Evolutionary conservation across 2,888 invertebrate species (phyloP).

Genomic region (Noctua comes): DNA sequence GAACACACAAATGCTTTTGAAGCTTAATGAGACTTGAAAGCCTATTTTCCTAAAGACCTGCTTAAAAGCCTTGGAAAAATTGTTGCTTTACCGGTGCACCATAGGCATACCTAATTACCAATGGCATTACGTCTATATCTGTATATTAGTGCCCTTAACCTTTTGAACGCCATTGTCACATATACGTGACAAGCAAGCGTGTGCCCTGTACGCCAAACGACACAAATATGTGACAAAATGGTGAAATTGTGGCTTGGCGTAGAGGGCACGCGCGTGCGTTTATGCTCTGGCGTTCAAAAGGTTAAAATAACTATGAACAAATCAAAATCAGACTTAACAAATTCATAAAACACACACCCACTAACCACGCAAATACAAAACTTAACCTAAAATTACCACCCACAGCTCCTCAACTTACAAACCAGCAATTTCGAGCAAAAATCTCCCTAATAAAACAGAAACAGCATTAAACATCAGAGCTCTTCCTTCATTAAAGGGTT

Average conservation of each 20-base stretch:
- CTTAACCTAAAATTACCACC: slow-evolving; percentile 23
- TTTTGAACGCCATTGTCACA: no score
- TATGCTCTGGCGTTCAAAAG: no score
- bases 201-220: no score
- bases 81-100: neutral
- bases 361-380: slow-evolving; percentile 26
- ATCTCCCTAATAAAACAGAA: slow-evolving; percentile 66
- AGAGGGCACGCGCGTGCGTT: no score
- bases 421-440: slow-evolving; percentile 62
- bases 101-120: neutral
- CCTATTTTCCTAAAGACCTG: neutral
- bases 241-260: no score
- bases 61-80: neutral
- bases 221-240: no score
- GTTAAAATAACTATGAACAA: neutral
- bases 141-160: neutral
- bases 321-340: neutral
- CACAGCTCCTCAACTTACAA: slow-evolving; percentile 51
- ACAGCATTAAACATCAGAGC: slow-evolving; percentile 67
- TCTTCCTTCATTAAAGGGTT: slow-evolving; percentile 88
- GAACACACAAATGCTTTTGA: neutral
- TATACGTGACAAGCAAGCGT: no score
- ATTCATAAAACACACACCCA: slow-evolving; percentile 3
- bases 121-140: neutral
- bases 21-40: neutral